These are phyloP conservation scores for Proterorhinus semilunaris DNA, from an alignment of 2,113 vertebrate genomes.

Conservation along the genomic window DNA sequence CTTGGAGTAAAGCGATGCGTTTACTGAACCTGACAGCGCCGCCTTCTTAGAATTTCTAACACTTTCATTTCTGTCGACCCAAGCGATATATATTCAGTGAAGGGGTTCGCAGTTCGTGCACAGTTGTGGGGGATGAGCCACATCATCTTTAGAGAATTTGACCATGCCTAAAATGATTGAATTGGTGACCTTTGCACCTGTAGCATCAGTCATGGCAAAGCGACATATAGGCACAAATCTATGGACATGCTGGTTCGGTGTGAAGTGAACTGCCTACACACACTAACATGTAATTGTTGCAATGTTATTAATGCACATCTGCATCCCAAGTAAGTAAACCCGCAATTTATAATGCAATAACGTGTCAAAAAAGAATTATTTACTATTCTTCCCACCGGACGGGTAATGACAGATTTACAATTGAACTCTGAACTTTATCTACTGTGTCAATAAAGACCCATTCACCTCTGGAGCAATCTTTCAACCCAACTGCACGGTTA, in stretches of 20 bases:
- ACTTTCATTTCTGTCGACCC: slow-evolving; percentile 46
- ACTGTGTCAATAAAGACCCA: no score
- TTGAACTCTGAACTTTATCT: no score
- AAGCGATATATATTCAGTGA: slow-evolving; percentile 31
- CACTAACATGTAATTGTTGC: no score
- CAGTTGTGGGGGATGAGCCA: slow-evolving; percentile 20
- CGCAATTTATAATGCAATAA: no score
- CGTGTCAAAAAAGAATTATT: no score
- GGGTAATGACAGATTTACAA: no score
- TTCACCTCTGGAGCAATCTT: no score
- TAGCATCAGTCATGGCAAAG: slow-evolving; percentile 45
- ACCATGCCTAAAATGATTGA: slow-evolving; percentile 63
- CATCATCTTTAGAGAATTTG: slow-evolving; percentile 38
- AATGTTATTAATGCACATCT: no score
- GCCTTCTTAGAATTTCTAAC: slow-evolving; percentile 48
- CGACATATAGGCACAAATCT: not conserved
- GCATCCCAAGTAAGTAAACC: no score
- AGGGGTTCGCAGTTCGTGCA: not conserved
- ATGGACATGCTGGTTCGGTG: not conserved
- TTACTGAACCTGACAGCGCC: slow-evolving; percentile 30
- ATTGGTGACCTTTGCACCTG: slow-evolving; percentile 62
- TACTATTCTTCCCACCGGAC: no score
- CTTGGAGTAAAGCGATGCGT: slow-evolving; percentile 15
- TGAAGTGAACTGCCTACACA: not conserved
- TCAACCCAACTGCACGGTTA: no score